phyloP scores from a whole-genome alignment of 2,113 vertebrate genomes.

The Mohoua ochrocephala region DNA sequence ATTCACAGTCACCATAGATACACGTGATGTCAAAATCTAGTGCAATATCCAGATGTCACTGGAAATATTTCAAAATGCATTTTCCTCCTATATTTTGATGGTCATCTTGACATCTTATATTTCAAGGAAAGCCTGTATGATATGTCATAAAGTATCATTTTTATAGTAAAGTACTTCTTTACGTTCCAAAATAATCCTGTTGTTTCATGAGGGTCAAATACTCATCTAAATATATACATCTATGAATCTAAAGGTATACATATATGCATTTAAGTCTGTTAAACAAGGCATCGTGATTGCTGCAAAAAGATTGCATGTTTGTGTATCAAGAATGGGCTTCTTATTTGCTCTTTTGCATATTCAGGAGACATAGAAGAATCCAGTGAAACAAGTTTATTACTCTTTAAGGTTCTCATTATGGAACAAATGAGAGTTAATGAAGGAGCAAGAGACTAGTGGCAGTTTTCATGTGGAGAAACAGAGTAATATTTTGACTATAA shows the following conservation, averaged over 20 bases:
- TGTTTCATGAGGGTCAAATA: not conserved
- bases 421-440: not conserved
- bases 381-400: not conserved
- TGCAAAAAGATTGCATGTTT: not conserved
- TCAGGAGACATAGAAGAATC: not conserved
- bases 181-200: not conserved
- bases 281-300: not conserved
- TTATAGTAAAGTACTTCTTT: not conserved
- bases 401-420: not conserved
- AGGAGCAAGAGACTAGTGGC: not conserved
- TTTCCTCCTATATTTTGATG: conserved; percentile 13
- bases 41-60: not conserved
- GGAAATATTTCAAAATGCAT: conserved; percentile 10
- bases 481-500: not conserved
- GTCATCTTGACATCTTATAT: not conserved
- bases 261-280: not conserved
- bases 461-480: not conserved
- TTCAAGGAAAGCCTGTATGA: not conserved
- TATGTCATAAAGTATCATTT: not conserved
- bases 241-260: not conserved
- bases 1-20: not conserved
- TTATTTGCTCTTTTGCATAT: not conserved
- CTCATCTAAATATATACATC: not conserved
- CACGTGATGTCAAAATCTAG: not conserved
- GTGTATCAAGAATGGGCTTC: not conserved